Base-by-base conservation (phyloP, 2,113 vertebrate species). In the Toxostoma redivivum region DNA sequence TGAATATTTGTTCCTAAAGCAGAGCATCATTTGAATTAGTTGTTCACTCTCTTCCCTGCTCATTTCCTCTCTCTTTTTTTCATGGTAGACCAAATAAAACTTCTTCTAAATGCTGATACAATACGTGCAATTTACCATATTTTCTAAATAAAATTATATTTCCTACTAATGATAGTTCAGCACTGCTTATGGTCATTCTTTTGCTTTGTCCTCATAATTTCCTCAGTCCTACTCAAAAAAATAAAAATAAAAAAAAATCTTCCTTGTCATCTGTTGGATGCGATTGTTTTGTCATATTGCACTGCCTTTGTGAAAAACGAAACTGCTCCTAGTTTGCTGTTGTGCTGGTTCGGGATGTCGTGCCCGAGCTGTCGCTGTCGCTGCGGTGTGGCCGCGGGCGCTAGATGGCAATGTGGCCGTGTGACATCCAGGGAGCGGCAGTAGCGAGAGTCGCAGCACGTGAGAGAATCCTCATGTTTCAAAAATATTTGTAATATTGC, bases 381-480 rank as follows among this genome's bases (percentile, higher is more conserved):
- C 22, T 77, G 28, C 50, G 20, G 8, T 6, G 24, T 10, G 38
- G 38, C 13, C 48, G 14, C 5, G 5, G 53, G 42, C 97, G 24
- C 92, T 93, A 97, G 97, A 91, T 95, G 97, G 95, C 96, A 94
- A 60, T 97, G 85, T 77, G 93, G 80, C 94, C 77, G 91, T 6
- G 17, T 47, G 77, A 70, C 58, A 8, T 4, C 10, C 48, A 5
- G 7, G 15, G 20, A 65, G 2, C 1, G 64, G 19, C 69, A 18
- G 69, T 4, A 80, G 61, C 33, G 1, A 22, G 48, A 37, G 66
- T 40, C 69, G 27, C 37, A 11, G 5, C 60, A 5, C 30, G 18
- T 40, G 57, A 66, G 80, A 79, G 56, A 88, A 57, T 86, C 69
- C 61, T 87, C 66, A 20, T 66, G 72, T 87, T 96, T 91, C 88